Evolutionary conservation across 2,113 vertebrate genomes (phyloP), one percentile per base, ranked within the genome.

Genomic region (Pipa parva): DNA sequence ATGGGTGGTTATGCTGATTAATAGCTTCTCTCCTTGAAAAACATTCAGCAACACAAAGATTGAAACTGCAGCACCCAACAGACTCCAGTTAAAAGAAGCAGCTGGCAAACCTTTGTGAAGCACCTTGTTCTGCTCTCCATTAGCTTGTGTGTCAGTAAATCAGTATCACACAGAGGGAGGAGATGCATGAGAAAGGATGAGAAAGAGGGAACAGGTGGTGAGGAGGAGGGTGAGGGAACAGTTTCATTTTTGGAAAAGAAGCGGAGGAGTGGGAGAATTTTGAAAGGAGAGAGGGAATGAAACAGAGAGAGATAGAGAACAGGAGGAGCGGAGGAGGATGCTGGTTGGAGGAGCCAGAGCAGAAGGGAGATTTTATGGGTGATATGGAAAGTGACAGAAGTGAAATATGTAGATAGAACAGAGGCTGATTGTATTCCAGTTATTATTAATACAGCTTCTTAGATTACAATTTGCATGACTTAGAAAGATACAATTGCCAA

Each of bases 201-300:
- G 24, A 65, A 24, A 27, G 42, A 59, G 39, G 6, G 61, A 64
- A 61, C 66, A 70, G 66, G 57, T 70, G 66, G 66, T 70, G 58
- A 61, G 66, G 66, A 70, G 62, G 60, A 58, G 70, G 59, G 70
- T 59, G 60, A 63, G 59, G 39, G 70, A 63, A 64, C 54, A 64
- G 52, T 27, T 39, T 55, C 60, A 51, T 49, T 55, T 58, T 59
- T 63, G 62, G 69, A 63, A 49, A 63, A 49, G n/a, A 36, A 49
- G 69, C 60, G 60, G 62, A 56, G 59, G 70, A 63, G 60, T 59
- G 28, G 51, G 29, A 48, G 42, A 46, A 63, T 29, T 25, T 25
- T 39, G 31, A 58, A 52, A 49, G 33, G 46, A 54, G 26, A 29
- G 5, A 42, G 39, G 39, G 39, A 42, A 42, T 24, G 48, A 62